phyloP scores from a whole-genome alignment of 2,113 vertebrate species.

The Mystacornis crossleyi region DNA sequence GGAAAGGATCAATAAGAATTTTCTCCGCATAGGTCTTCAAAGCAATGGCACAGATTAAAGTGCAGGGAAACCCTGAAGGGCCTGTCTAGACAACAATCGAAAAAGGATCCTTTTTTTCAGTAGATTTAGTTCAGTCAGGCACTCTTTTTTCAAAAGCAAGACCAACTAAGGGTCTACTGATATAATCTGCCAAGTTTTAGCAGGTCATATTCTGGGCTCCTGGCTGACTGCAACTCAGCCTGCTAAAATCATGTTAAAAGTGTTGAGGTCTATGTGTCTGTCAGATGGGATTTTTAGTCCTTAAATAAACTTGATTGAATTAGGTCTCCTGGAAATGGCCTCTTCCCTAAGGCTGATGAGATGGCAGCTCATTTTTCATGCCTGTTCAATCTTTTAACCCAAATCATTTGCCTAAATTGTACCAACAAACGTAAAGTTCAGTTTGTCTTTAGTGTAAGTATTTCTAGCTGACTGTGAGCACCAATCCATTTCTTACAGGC shows the following conservation, averaged over 20 bases:
- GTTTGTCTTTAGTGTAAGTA: background rate
- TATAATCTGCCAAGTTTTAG: background rate
- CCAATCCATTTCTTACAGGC: background rate
- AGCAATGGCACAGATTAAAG: background rate
- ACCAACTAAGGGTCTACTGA: background rate
- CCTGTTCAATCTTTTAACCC: background rate
- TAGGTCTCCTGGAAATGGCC: background rate
- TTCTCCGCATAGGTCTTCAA: background rate
- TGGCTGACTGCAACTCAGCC: background rate
- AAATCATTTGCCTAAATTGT: background rate
- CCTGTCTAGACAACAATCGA: background rate
- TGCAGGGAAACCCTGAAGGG: background rate
- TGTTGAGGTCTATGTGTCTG: background rate
- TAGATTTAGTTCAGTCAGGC: background rate
- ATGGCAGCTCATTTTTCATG: background rate
- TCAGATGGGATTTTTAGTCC: background rate
- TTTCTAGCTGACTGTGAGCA: background rate
- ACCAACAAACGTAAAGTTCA: background rate
- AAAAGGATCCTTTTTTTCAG: background rate
- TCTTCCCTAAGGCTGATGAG: background rate
- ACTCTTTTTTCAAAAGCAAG: background rate
- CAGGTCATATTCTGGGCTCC: background rate
- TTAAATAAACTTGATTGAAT: conserved; percentile 20
- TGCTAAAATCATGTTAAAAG: background rate
- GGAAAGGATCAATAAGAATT: background rate